phyloP scores from a whole-genome alignment of 2,888 invertebrate species.

The Folsomia manolachei region DNA sequence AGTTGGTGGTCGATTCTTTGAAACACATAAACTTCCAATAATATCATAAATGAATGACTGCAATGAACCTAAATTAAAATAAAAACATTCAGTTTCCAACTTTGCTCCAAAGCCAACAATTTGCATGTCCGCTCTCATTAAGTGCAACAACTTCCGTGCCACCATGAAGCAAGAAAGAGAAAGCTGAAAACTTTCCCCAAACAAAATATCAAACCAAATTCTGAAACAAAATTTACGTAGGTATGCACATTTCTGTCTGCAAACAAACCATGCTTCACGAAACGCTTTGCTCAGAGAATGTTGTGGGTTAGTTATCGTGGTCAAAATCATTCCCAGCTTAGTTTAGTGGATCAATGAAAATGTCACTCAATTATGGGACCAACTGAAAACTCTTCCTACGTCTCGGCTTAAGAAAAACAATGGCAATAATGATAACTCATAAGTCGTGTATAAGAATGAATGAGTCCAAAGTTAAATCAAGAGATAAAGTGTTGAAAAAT shows the following conservation, averaged over 20 bases:
- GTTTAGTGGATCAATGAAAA: not conserved
- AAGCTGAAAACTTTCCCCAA: not conserved
- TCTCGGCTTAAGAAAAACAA: slow-evolving; percentile 28
- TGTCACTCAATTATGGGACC: slow-evolving; percentile 18
- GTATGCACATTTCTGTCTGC: too few relatives aligned
- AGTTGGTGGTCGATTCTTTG: too few relatives aligned
- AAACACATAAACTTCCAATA: too few relatives aligned
- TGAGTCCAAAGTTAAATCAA: slow-evolving; percentile 11
- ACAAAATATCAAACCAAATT: not conserved
- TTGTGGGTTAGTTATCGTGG: too few relatives aligned
- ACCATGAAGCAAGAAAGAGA: not conserved
- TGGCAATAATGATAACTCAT: slow-evolving; percentile 31
- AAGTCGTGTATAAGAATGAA: slow-evolving; percentile 23
- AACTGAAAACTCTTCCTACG: too few relatives aligned
- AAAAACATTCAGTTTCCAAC: too few relatives aligned
- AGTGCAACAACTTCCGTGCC: slow-evolving; percentile 22
- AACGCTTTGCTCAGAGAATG: too few relatives aligned
- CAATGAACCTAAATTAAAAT: not conserved
- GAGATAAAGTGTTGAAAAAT: slow-evolving; percentile 49
- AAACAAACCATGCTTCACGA: not conserved
- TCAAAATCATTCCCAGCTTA: too few relatives aligned
- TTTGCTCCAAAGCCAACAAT: too few relatives aligned
- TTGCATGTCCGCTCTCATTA: slow-evolving; percentile 43
- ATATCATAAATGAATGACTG: too few relatives aligned
- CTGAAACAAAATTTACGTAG: too few relatives aligned